These are phyloP conservation scores for Sphaerophoria taeniata DNA, from an alignment of 2,888 invertebrate species.

Conservation along the genomic window DNA sequence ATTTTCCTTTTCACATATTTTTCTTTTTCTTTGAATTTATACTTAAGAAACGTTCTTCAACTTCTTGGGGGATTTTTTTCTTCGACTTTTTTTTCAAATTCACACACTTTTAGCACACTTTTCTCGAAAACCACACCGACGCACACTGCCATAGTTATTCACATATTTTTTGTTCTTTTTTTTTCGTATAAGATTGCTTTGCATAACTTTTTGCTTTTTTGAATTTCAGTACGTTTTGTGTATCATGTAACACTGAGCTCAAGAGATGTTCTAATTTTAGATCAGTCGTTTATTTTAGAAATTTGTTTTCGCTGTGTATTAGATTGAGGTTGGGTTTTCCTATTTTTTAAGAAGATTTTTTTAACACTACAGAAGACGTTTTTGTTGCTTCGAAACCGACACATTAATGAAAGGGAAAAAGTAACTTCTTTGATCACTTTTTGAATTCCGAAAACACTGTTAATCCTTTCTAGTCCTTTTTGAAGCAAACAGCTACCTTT, in stretches of 20 bases:
- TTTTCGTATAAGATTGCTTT: slow-evolving; percentile 44
- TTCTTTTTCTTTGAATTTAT: slow-evolving; percentile 29
- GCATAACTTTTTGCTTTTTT: slow-evolving; percentile 66
- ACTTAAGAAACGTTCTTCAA: slow-evolving; percentile 45
- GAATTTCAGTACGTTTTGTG: slow-evolving; percentile 70
- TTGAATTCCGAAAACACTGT: slow-evolving; percentile 45
- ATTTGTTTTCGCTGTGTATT: slow-evolving; percentile 24
- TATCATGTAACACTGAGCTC: slow-evolving; percentile 79
- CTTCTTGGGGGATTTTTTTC: slow-evolving; percentile 45
- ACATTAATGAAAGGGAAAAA: not conserved
- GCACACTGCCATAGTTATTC: slow-evolving; percentile 46
- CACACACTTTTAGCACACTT: slow-evolving; percentile 53
- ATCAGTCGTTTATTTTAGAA: slow-evolving; percentile 69
- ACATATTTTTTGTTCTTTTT: slow-evolving; percentile 47
- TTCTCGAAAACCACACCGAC: slow-evolving; percentile 21
- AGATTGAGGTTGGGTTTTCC: slow-evolving; percentile 57
- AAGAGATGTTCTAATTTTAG: slow-evolving; percentile 77
- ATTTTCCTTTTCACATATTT: slow-evolving; percentile 1
- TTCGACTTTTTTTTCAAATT: slow-evolving; percentile 62
- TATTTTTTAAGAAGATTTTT: slow-evolving; percentile 12
- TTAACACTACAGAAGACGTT: slow-evolving; percentile 29
- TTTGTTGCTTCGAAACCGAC: slow-evolving; percentile 14
- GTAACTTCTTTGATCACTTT: slow-evolving; percentile 35
- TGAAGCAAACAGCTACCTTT: not conserved
- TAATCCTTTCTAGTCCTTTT: slow-evolving; percentile 59